These are phyloP conservation scores for Sphinx pinastri DNA, from an alignment of 2,888 invertebrate species.

Conservation along the genomic window DNA sequence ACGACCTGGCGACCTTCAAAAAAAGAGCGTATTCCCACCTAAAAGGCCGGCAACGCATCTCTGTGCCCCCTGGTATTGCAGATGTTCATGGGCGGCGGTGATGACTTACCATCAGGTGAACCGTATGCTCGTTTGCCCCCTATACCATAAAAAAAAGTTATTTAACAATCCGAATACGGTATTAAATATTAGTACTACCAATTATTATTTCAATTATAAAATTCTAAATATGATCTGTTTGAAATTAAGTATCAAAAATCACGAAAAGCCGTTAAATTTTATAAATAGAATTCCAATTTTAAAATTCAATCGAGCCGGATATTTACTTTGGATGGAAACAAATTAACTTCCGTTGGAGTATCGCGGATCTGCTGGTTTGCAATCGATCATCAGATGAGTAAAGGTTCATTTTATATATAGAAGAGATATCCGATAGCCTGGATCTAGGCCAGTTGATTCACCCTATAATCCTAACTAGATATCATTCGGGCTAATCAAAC, in stretches of 20 bases:
- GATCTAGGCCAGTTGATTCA: conserved; percentile 28
- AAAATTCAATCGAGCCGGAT: background rate
- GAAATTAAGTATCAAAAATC: background rate
- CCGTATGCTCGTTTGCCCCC: no score
- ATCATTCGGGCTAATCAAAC: conserved; percentile 14
- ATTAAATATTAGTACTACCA: no score
- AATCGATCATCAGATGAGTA: conserved; percentile 24
- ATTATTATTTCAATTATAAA: no score
- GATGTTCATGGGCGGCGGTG: no score
- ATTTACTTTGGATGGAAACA: background rate
- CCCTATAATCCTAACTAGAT: conserved; percentile 1
- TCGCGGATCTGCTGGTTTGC: background rate
- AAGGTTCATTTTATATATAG: conserved; percentile 27
- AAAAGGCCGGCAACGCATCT: no score
- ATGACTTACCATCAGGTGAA: no score
- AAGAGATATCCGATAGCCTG: conserved; percentile 21
- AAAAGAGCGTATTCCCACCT: no score
- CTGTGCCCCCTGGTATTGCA: no score
- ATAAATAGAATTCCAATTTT: conserved; percentile 7
- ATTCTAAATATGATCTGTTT: no score
- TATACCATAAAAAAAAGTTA: no score
- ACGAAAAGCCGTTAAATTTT: background rate
- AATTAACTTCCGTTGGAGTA: conserved; percentile 2
- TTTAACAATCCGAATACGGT: no score
- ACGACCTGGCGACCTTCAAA: no score